These are phyloP conservation scores for Apis dorsata DNA, from an alignment of 1,140 invertebrate genomes.

Conservation along the genomic window DNA sequence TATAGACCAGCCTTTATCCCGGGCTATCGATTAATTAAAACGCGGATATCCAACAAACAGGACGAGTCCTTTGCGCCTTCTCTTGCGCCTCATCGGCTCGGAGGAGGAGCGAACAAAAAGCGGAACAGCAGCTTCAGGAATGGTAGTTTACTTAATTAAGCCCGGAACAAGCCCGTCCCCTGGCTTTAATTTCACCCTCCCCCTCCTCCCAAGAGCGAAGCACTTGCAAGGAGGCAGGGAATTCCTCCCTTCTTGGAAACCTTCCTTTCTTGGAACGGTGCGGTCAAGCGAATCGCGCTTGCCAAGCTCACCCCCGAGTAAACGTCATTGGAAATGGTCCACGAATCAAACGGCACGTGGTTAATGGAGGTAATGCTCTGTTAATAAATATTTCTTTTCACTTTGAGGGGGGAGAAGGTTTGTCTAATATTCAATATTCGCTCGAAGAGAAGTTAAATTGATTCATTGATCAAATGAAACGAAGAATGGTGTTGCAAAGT, in stretches of 20 bases:
- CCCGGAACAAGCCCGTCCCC: conserved; percentile 36
- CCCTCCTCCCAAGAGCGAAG: conserved; percentile 26
- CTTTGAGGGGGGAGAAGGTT: neutral
- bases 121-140: conserved; percentile 29
- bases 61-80: conserved; percentile 19
- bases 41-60: neutral
- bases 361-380: neutral
- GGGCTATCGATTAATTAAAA: conserved; percentile 25
- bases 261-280: conserved; percentile 43
- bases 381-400: neutral
- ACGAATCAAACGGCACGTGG: conserved; percentile 18
- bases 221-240: conserved; percentile 33
- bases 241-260: conserved; percentile 18
- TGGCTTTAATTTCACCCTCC: conserved; percentile 58
- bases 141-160: conserved; percentile 63
- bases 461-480: no score
- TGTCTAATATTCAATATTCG: neutral
- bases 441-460: no score
- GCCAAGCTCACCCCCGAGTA: conserved; percentile 32
- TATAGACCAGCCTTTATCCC: neutral
- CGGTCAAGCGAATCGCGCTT: conserved; percentile 57
- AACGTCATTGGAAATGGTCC: conserved; percentile 45
- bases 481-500: no score
- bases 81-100: conserved; percentile 33
- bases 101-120: conserved; percentile 39